These are phyloP conservation scores for Drosophila sproati DNA, from an alignment of 1,140 invertebrate genomes.

Conservation along the genomic window DNA sequence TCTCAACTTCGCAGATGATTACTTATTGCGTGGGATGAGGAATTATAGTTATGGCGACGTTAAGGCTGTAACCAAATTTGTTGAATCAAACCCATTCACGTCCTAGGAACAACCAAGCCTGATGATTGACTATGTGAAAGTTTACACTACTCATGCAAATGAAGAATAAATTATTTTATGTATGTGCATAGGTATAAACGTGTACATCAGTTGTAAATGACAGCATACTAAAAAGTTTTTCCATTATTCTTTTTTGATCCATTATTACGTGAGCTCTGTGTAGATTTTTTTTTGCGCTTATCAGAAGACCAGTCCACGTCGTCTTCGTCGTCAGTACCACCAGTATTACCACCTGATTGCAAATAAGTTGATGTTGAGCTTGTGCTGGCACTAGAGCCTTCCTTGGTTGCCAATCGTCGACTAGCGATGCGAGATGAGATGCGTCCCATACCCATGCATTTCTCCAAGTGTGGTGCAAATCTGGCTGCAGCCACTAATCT, in stretches of 20 bases:
- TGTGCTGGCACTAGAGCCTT: conserved; percentile 84
- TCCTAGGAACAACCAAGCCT: conserved; percentile 11
- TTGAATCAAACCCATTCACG: not conserved
- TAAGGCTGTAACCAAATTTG: too few species aligned
- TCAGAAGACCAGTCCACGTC: conserved; percentile 92
- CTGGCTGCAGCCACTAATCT: conserved; percentile 92
- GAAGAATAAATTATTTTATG: conserved; percentile 8
- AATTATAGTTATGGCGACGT: too few species aligned
- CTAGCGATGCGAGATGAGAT: conserved; percentile 96
- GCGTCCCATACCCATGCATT: conserved; percentile 96
- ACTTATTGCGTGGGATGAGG: not conserved
- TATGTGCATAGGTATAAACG: not conserved
- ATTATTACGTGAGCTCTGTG: conserved; percentile 84
- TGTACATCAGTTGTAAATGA: too few species aligned
- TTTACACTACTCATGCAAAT: conserved; percentile 30
- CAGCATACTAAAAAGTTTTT: conserved; percentile 70
- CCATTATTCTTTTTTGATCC: conserved; percentile 84
- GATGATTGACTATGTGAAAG: conserved; percentile 36
- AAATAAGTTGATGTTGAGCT: conserved; percentile 86
- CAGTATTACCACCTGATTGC: conserved; percentile 79
- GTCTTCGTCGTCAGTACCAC: conserved; percentile 90
- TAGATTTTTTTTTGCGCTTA: conserved; percentile 86
- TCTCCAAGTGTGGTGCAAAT: conserved; percentile 96
- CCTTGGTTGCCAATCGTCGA: conserved; percentile 90
- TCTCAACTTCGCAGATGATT: conserved; percentile 48